phyloP scores from a whole-genome alignment of 2,797 vertebrate species.

The Sphenopsis melanotis region DNA sequence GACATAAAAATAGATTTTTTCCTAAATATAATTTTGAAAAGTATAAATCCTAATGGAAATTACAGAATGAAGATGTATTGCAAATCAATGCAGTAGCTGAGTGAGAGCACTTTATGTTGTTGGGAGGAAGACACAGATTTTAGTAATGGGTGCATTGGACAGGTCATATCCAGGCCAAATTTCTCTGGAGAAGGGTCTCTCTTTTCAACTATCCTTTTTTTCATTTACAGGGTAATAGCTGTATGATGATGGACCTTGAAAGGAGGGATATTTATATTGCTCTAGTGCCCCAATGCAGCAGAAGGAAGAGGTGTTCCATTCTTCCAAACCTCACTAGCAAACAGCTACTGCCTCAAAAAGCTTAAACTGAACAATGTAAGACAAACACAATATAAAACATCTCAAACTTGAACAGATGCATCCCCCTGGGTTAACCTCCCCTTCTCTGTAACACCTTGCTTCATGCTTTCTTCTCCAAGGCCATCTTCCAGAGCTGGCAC shows the following conservation, averaged over 20 bases:
- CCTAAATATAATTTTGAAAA: constrained; percentile 17
- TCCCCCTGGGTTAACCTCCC: neutral
- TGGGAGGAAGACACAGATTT: neutral
- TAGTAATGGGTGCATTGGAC: neutral
- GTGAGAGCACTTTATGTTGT: neutral
- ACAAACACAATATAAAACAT: neutral
- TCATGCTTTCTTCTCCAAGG: neutral
- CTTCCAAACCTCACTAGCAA: neutral
- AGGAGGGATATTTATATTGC: neutral
- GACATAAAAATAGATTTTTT: constrained; percentile 51
- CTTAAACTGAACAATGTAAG: accelerated
- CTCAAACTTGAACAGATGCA: neutral
- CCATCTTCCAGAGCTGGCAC: neutral
- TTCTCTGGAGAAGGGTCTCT: neutral
- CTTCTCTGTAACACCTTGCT: neutral
- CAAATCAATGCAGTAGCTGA: neutral
- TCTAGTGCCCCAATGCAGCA: neutral
- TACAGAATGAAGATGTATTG: constrained; percentile 23
- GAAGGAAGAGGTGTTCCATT: neutral
- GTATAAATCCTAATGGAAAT: constrained; percentile 47
- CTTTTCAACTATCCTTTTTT: neutral
- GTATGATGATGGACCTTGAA: neutral
- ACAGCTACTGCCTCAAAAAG: neutral
- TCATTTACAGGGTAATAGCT: neutral
- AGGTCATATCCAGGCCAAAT: neutral